Evolutionary conservation across 2,888 invertebrate genomes (phyloP).

Genomic region (Catocala nupta): DNA sequence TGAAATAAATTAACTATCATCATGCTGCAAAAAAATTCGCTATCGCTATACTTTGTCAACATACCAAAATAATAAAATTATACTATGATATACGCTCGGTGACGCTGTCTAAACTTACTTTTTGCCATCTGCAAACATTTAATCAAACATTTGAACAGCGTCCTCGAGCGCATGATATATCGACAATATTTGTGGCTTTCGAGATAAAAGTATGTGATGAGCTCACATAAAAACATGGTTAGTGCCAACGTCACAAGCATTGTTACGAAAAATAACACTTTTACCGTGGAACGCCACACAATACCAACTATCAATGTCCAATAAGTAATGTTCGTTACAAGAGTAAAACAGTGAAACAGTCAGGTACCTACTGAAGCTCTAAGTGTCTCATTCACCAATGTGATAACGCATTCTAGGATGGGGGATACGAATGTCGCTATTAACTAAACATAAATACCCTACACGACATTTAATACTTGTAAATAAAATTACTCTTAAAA

Average conservation of each 20-base stretch:
- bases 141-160: slow-evolving; percentile 31
- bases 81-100: slow-evolving; percentile 30
- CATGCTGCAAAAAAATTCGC: slow-evolving; percentile 53
- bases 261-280: slow-evolving; percentile 49
- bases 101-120: slow-evolving; percentile 22
- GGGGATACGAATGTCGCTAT: slow-evolving; percentile 37
- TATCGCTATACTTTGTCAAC: slow-evolving; percentile 46
- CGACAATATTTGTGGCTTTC: slow-evolving; percentile 44
- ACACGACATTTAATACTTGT: slow-evolving; percentile 28
- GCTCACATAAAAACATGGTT: slow-evolving; percentile 44
- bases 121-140: slow-evolving; percentile 1
- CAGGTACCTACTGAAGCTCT: slow-evolving; percentile 74
- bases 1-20: slow-evolving; percentile 43
- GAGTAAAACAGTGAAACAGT: slow-evolving; percentile 68
- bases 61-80: slow-evolving; percentile 46
- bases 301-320: slow-evolving; percentile 25
- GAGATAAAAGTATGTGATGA: slow-evolving; percentile 54
- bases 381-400: slow-evolving; percentile 38
- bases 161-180: slow-evolving; percentile 24
- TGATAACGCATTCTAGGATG: slow-evolving; percentile 54
- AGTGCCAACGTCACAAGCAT: slow-evolving; percentile 51
- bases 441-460: slow-evolving; percentile 19
- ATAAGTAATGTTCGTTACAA: slow-evolving; percentile 36
- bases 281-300: slow-evolving; percentile 53
- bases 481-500: slow-evolving; percentile 26